A percentile compares a stretch with the other conserved stretches of the same genome.
phyloP scores from a whole-genome alignment of 2,113 vertebrate genomes.

The Grus americana region DNA sequence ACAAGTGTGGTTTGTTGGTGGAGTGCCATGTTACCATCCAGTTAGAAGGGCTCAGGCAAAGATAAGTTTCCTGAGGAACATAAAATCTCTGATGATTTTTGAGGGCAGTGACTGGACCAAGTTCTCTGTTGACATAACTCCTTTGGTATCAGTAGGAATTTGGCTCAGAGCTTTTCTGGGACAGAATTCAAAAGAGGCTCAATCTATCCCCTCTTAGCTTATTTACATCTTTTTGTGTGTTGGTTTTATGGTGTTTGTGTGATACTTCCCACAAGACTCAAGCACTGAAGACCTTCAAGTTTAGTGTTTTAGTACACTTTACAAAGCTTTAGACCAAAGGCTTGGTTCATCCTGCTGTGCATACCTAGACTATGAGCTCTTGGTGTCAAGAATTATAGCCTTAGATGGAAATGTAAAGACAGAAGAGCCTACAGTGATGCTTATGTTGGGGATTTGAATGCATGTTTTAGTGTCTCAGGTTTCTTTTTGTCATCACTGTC shows the following conservation, averaged over 20 bases:
- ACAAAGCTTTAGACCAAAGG: background rate
- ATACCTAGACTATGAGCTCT: background rate
- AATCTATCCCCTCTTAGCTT: background rate
- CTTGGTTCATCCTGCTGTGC: background rate
- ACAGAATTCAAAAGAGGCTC: background rate
- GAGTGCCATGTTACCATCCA: background rate
- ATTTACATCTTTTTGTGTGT: background rate
- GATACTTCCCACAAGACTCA: background rate
- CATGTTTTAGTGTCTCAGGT: background rate
- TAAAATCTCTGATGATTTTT: background rate
- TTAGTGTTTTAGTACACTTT: background rate
- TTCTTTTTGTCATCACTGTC: background rate
- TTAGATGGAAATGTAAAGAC: background rate
- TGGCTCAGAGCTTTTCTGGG: background rate
- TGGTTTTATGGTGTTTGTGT: background rate
- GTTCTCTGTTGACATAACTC: background rate
- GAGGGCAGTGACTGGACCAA: background rate
- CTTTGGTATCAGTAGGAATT: background rate
- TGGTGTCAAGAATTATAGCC: background rate
- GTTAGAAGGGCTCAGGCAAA: background rate
- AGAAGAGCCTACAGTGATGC: background rate
- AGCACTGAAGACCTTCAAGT: background rate
- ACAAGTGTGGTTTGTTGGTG: background rate
- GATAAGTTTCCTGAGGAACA: background rate
- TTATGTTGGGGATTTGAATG: background rate